Base-by-base conservation (phyloP, 2,113 vertebrate genomes). In the Heterocephalus glaber region DNA sequence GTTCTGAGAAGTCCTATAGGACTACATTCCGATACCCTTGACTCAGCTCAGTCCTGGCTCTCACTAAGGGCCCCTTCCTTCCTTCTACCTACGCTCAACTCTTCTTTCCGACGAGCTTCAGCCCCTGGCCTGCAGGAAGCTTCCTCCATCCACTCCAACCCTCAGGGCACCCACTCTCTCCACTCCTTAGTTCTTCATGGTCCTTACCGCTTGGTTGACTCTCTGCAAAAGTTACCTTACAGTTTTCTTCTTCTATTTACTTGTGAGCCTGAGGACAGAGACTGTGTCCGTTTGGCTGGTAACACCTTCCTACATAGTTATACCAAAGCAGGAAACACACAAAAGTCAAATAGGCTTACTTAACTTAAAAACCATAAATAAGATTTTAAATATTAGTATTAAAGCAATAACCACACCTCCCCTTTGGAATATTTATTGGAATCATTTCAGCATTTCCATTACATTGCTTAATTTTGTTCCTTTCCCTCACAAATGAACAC, bases 111-210 rank as follows among this genome's bases (percentile, higher is more conserved):
- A 52, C 5, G 52, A 41, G 1, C 11, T 6, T 26, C 87, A 66
- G 19, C 24, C 26, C 2, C 28, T 11, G 2, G 2, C 79, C 83
- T 44, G 2, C 3, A 60, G 49, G 26, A 61, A 61, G n/a, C 54
- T 30, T 52, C 70, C 54, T 38, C 26, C 28, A 1, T 1, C 24
- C 0, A 0, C 54, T 52, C n/a, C 0, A 0, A 47, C 26, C 44
- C 35, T 52, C 58, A 16, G 0, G 2, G 14, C 7, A 35, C 19
- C 19, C 11, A 9, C 63, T 35, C 41, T 24, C 56, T 84, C n/a
- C 38, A 9, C 54, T 19, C n/a, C 58, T 44, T 16, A 14, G 20
- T 56, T 80, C 66, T 17, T 41, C 33, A 4, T 33, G 65, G 52
- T 24, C 38, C 77, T 94, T 41, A 41, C 47, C 47, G 33, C 47